Conservation (phyloP, 2,888 invertebrate species). For the Gymnocheta viridis region DNA sequence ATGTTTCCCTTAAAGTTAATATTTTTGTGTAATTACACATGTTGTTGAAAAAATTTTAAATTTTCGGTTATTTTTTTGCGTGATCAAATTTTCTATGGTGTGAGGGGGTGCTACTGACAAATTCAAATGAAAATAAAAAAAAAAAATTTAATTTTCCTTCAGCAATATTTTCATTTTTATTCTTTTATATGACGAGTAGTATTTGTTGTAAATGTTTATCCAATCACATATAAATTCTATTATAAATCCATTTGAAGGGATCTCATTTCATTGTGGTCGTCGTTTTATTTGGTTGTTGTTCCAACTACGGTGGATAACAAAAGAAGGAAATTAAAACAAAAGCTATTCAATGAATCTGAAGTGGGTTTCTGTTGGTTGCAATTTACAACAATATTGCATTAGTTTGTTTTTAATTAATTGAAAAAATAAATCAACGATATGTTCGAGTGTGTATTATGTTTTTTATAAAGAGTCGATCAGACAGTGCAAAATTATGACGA, state of each 20-base stretch:
- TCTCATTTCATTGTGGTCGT: neutral
- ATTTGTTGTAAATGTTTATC: neutral
- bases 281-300: neutral
- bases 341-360: constrained; percentile 33
- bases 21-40: too few species aligned
- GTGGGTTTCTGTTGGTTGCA: constrained; percentile 27
- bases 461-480: neutral
- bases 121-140: too few species aligned
- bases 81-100: too few species aligned
- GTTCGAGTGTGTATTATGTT: constrained; percentile 4
- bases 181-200: neutral
- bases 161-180: neutral
- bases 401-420: constrained; percentile 45
- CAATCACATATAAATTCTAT: neutral
- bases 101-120: too few species aligned
- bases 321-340: neutral
- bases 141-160: neutral
- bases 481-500: neutral
- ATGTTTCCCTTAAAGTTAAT: too few species aligned
- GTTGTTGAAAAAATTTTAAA: too few species aligned
- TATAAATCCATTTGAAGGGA: neutral
- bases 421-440: neutral
- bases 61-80: too few species aligned
- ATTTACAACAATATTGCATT: constrained; percentile 10
- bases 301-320: neutral